Percentiles rank a stretch among this genome's conserved stretches.
These are phyloP conservation scores for Meandrusa payeni DNA, from an alignment of 2,888 invertebrate species.

Conservation along the genomic window DNA sequence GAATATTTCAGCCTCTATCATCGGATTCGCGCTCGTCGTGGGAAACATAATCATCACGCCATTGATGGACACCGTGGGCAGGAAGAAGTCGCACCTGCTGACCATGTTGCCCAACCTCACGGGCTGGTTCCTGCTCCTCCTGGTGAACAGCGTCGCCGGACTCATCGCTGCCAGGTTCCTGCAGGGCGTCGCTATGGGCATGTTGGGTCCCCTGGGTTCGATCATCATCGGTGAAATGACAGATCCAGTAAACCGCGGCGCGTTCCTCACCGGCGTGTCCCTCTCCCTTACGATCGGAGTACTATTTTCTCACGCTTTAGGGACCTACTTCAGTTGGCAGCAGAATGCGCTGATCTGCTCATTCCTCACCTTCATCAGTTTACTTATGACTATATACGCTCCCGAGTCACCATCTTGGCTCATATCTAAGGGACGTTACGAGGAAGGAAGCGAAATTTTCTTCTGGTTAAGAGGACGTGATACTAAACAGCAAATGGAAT, in stretches of 20 bases:
- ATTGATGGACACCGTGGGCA: conserved; percentile 78
- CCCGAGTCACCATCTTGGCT: conserved; percentile 87
- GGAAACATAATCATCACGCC: conserved; percentile 81
- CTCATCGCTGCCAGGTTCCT: conserved; percentile 76
- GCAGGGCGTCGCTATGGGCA: conserved; percentile 78
- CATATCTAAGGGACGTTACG: conserved; percentile 76
- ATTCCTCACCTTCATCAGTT: conserved; percentile 69
- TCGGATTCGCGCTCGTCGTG: conserved; percentile 80
- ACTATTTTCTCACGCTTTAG: conserved; percentile 81
- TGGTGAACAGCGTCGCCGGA: conserved; percentile 63
- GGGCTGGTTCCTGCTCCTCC: conserved; percentile 81
- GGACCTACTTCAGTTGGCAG: conserved; percentile 81
- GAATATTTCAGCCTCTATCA: conserved; percentile 80
- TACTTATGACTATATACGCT: conserved; percentile 74
- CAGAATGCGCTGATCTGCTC: conserved; percentile 76
- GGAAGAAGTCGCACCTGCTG: conserved; percentile 78
- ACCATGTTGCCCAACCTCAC: conserved; percentile 73
- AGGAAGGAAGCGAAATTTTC: conserved; percentile 80
- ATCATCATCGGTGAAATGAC: conserved; percentile 82
- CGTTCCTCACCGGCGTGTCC: conserved; percentile 81
- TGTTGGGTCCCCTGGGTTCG: conserved; percentile 76
- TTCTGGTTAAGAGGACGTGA: conserved; percentile 72
- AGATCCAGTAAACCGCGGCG: conserved; percentile 82
- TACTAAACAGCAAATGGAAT: conserved; percentile 58
- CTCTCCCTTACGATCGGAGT: conserved; percentile 83